Evolutionary conservation across 2,113 vertebrate genomes (phyloP), one percentile per base, ranked within the genome.

Genomic region (Tetrao urogallus): DNA sequence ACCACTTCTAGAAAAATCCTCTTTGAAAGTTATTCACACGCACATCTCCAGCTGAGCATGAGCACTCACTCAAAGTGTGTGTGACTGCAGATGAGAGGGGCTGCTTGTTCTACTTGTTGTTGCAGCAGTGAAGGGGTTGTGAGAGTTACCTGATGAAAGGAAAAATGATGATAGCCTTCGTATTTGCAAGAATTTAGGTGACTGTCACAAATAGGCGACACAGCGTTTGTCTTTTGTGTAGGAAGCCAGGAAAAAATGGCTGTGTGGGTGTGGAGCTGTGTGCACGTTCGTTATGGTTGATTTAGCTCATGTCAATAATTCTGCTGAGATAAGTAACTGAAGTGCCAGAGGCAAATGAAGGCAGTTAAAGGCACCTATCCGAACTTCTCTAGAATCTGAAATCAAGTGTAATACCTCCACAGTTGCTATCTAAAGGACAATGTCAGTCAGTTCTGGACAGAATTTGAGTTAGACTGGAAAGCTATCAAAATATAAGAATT

Each of bases 221-320:
- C 25, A 84, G 27, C 19, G 25, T 92, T 92, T 91, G 88, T 75
- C 69, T 58, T 50, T 90, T 0, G 0, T 78, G 43, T 69, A 43
- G 0, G 3, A 72, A 4, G 36, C 47, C 80, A 66, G 83, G 61
- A 52, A 82, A 70, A 84, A 92, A 90, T 72, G 65, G 54, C 38
- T 69, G 24, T 34, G 71, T 90, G 71, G 57, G 80, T 83, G 76
- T 56, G 38, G 28, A 91, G 79, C 56, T 88, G 72, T 86, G 72
- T 4, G 6, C 38, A 13, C 24, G 22, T 87, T 92, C 81, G 45
- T 73, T 95, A 80, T 45, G 57, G 61, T 36, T 92, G 38, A 54
- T 77, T 90, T 88, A 71, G 42, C 28, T 73, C 63, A 66, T 82
- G 61, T 72, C 88, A 88, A 24, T 93, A 87, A 89, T 81, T 93